These are phyloP conservation scores for Brachionus angularis DNA, from an alignment of 1,140 invertebrate species.

Conservation along the genomic window DNA sequence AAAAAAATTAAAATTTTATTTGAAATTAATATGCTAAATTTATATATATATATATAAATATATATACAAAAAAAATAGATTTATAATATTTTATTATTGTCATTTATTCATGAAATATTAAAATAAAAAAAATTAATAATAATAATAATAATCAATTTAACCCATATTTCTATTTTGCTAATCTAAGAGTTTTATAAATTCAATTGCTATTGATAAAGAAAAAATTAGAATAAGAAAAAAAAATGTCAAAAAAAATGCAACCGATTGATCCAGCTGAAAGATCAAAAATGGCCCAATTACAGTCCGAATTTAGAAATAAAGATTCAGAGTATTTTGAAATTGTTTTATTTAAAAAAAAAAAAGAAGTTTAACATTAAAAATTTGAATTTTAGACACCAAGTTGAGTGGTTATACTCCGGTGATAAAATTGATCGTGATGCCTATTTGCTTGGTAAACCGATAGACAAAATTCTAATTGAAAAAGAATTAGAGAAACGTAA, in stretches of 20 bases:
- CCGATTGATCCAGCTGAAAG: slow-evolving; percentile 40
- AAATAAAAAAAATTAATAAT: no score
- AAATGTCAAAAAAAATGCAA: slow-evolving; percentile 42
- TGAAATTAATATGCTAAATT: no score
- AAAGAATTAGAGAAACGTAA: slow-evolving; percentile 21
- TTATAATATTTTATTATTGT: no score
- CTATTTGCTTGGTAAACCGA: slow-evolving; percentile 36
- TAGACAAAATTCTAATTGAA: slow-evolving; percentile 27
- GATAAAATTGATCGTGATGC: slow-evolving; percentile 33
- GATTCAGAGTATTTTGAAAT: slow-evolving; percentile 13
- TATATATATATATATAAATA: no score
- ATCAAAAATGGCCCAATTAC: slow-evolving; percentile 3
- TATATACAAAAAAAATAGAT: no score
- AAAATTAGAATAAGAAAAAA: no score
- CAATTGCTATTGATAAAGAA: no score
- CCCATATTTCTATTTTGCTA: no score
- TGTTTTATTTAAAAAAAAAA: neutral
- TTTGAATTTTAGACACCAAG: neutral
- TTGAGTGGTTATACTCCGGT: slow-evolving; percentile 42
- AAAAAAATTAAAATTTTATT: no score
- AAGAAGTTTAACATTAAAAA: neutral
- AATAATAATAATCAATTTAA: no score
- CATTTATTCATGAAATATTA: no score
- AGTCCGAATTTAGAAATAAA: slow-evolving; percentile 8
- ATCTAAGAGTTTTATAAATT: no score